Percentiles rank a stretch among this genome's conserved stretches.
Evolutionary conservation across 2,797 vertebrate genomes (phyloP).

Genomic region (Euphonia xanthogaster): DNA sequence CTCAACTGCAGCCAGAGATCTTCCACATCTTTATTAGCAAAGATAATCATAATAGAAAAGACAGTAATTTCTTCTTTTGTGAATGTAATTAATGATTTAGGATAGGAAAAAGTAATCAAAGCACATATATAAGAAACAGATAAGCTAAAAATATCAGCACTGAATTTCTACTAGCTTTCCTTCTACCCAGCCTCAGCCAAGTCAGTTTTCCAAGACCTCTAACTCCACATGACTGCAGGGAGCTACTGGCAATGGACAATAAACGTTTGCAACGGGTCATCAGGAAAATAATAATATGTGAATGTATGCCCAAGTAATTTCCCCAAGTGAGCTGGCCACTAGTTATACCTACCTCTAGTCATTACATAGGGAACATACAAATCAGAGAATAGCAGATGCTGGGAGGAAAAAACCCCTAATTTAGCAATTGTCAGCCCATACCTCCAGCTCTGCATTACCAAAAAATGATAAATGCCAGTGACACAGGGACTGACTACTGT

Average conservation of each 20-base stretch:
- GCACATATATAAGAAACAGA: background rate
- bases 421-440: background rate
- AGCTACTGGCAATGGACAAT: background rate
- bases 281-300: background rate
- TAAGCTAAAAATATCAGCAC: background rate
- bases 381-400: background rate
- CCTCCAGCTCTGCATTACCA: background rate
- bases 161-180: background rate
- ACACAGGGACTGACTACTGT: background rate
- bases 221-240: background rate
- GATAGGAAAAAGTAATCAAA: background rate
- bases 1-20: background rate
- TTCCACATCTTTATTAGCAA: background rate
- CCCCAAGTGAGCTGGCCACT: background rate
- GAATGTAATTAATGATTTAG: background rate
- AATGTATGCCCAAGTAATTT: background rate
- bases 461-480: background rate
- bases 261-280: background rate
- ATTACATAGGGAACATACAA: background rate
- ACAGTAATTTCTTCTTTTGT: background rate
- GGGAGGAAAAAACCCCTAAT: background rate
- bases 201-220: background rate
- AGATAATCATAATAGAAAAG: rapidly evolving
- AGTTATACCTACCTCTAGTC: background rate
- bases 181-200: background rate